Conservation (phyloP, 2,888 invertebrate species). For the Priapulus caudatus region DNA sequence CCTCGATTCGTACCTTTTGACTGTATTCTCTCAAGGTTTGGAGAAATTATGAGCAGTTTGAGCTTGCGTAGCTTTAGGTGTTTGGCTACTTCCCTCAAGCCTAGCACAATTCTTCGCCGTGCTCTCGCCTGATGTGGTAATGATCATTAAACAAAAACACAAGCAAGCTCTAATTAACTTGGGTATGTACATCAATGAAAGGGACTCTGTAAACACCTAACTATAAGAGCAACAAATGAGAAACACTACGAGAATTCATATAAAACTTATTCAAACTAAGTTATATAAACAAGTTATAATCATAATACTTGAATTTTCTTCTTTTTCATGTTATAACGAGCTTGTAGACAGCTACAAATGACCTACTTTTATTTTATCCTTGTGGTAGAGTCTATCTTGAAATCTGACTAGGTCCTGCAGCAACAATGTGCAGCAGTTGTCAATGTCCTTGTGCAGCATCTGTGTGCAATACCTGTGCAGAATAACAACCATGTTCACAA, state of each 20-base stretch:
- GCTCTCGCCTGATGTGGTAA: conserved; percentile 35
- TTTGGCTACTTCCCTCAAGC: conserved; percentile 50
- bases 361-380: conserved; percentile 49
- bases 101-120: conserved; percentile 47
- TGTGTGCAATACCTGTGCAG: conserved; percentile 47
- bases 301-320: too few relatives aligned
- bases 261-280: too few relatives aligned
- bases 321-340: too few relatives aligned
- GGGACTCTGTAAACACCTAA: too few relatives aligned
- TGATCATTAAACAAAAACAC: too few relatives aligned
- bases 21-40: conserved; percentile 48
- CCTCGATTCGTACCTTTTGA: conserved; percentile 44
- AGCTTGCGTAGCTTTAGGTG: conserved; percentile 48
- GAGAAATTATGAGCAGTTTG: conserved; percentile 50
- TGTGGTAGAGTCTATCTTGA: conserved; percentile 49
- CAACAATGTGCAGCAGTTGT: conserved; percentile 42
- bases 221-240: too few relatives aligned
- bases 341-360: too few relatives aligned
- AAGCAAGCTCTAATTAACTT: too few relatives aligned
- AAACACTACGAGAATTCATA: too few relatives aligned
- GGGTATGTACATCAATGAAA: too few relatives aligned
- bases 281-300: too few relatives aligned
- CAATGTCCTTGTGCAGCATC: conserved; percentile 46
- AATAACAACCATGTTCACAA: conserved; percentile 6
- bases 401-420: conserved; percentile 48